A percentile compares a stretch with the other conserved stretches of the same genome.
phyloP scores from a whole-genome alignment of 2,113 vertebrate species.

The Eurystomus gularis region DNA sequence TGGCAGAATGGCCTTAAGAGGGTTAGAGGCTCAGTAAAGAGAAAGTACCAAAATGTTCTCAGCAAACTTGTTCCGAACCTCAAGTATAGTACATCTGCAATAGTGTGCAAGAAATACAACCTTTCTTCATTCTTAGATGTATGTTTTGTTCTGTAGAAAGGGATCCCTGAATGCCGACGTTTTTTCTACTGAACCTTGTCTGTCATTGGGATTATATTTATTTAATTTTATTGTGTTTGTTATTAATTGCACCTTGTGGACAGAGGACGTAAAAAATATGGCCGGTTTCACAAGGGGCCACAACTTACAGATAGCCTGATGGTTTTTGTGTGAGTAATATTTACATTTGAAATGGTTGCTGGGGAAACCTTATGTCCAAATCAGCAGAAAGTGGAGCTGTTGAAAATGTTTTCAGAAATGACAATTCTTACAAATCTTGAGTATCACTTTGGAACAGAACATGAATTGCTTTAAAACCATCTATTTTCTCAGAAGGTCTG shows the following conservation, averaged over 20 bases:
- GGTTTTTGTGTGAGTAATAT: constrained; percentile 63
- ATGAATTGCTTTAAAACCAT: not conserved
- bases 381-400: constrained; percentile 21
- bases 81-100: constrained; percentile 52
- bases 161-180: constrained; percentile 51
- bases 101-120: constrained; percentile 48
- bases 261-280: constrained; percentile 42
- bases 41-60: constrained; percentile 63
- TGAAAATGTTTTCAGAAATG: not conserved
- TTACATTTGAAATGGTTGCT: constrained; percentile 63
- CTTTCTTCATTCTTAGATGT: constrained; percentile 56
- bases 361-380: constrained; percentile 62
- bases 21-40: constrained; percentile 59
- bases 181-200: constrained; percentile 72
- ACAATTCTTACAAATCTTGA: not conserved
- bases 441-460: not conserved
- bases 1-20: constrained; percentile 75
- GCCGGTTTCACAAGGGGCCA: constrained; percentile 61
- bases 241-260: constrained; percentile 75
- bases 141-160: constrained; percentile 65
- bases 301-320: constrained; percentile 60
- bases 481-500: not conserved
- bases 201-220: constrained; percentile 76
- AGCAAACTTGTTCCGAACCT: constrained; percentile 47
- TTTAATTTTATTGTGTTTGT: constrained; percentile 79